phyloP scores from a whole-genome alignment of 1,140 invertebrate genomes.

The Dolichoris vasculosae region DNA sequence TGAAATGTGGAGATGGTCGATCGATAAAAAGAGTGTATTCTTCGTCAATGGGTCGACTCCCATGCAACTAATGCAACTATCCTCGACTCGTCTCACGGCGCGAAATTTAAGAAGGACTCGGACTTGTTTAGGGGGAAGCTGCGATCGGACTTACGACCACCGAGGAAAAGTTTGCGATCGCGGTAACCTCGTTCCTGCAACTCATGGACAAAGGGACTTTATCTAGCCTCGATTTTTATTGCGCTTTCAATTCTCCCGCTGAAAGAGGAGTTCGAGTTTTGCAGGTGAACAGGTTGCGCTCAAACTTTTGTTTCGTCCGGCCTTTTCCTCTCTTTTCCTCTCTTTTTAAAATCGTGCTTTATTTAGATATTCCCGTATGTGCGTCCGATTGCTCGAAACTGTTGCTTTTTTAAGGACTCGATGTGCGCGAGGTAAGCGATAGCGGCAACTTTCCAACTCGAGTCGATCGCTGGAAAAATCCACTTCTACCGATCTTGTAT shows the following conservation, averaged over 20 bases:
- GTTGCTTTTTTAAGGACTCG: background rate
- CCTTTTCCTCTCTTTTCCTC: background rate
- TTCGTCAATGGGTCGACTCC: background rate
- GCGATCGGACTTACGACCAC: background rate
- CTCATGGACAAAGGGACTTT: slow-evolving; percentile 43
- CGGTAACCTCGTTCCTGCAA: slow-evolving; percentile 20
- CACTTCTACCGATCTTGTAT: background rate
- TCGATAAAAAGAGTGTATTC: slow-evolving; percentile 36
- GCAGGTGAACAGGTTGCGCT: background rate
- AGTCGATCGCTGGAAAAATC: background rate
- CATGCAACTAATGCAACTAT: no score
- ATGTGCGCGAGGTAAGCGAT: background rate
- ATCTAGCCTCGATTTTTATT: slow-evolving; percentile 50
- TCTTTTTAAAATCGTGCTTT: background rate
- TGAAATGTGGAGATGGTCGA: slow-evolving; percentile 16
- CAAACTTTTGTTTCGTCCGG: background rate
- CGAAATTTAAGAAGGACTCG: slow-evolving; percentile 29
- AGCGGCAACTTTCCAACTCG: slow-evolving; percentile 8
- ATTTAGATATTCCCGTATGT: background rate
- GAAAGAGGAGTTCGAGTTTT: background rate
- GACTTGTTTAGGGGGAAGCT: slow-evolving; percentile 39
- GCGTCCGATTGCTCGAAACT: background rate
- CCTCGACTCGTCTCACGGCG: background rate
- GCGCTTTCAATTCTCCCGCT: slow-evolving; percentile 9
- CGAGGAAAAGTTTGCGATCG: slow-evolving; percentile 24